These are phyloP conservation scores for Wasmannia auropunctata DNA, from an alignment of 1,140 invertebrate species.

Conservation along the genomic window DNA sequence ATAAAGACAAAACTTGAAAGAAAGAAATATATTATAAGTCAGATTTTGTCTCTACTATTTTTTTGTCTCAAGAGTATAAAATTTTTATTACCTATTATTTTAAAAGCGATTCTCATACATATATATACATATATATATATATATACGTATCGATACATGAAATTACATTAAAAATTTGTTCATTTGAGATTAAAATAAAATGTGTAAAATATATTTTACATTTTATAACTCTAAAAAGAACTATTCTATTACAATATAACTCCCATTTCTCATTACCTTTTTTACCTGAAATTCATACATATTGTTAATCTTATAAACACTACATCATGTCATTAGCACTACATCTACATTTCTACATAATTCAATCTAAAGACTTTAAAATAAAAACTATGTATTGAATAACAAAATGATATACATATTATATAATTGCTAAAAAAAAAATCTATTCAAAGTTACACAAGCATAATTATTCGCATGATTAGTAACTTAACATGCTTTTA, in stretches of 20 bases:
- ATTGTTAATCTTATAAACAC: neutral
- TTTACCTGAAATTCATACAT: neutral
- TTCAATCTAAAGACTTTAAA: neutral
- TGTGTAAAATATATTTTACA: neutral
- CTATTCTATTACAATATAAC: neutral
- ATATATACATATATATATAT: too few relatives aligned
- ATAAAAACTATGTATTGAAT: neutral
- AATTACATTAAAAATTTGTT: neutral
- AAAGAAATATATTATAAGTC: neutral
- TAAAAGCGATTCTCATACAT: neutral
- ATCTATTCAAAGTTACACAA: neutral
- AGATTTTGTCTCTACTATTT: neutral
- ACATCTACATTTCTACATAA: neutral
- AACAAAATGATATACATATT: neutral
- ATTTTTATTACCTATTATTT: neutral
- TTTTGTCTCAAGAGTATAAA: neutral
- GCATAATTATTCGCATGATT: neutral
- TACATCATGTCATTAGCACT: too few relatives aligned
- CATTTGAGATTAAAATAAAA: neutral
- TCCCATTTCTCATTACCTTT: neutral
- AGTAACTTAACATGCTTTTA: neutral
- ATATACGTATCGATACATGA: neutral
- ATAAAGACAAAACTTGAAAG: neutral
- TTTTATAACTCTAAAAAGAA: neutral
- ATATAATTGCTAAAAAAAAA: neutral